phyloP scores from a whole-genome alignment of 92 coral and sea anemone genomes.

The Bergia puertoricense region DNA sequence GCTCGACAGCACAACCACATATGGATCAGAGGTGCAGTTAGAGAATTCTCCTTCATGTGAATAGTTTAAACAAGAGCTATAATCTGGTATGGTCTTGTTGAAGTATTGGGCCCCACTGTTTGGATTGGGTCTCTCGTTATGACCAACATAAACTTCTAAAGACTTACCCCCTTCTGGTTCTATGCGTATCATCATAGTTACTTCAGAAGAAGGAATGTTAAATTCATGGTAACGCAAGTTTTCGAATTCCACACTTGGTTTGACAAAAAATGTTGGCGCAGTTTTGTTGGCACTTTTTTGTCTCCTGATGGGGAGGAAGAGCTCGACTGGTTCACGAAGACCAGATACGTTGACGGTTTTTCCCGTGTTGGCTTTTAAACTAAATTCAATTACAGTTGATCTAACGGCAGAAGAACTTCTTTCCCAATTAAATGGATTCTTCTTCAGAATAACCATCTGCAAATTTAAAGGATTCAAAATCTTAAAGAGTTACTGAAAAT shows the following conservation, averaged over 20 bases:
- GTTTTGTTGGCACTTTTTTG: constrained; percentile 30
- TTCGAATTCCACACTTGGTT: constrained; percentile 67
- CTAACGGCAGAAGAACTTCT: constrained; percentile 60
- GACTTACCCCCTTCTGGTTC: constrained; percentile 48
- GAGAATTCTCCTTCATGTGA: not conserved
- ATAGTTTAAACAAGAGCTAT: constrained; percentile 45
- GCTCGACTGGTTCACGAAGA: constrained; percentile 63
- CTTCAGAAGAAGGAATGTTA: constrained; percentile 48
- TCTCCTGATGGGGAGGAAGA: constrained; percentile 56
- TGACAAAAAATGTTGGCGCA: constrained; percentile 53
- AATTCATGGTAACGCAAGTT: constrained; percentile 69
- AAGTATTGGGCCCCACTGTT: not conserved
- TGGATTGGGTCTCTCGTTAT: constrained; percentile 61
- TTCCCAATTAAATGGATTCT: constrained; percentile 86
- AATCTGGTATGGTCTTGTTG: constrained; percentile 48
- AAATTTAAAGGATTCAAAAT: not conserved
- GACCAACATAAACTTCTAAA: constrained; percentile 58
- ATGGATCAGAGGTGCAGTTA: constrained; percentile 55
- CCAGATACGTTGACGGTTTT: constrained; percentile 60
- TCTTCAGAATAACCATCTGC: constrained; percentile 71
- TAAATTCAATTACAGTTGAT: constrained; percentile 77
- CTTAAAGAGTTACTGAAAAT: too few species aligned
- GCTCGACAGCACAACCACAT: constrained; percentile 50
- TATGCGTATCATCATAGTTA: constrained; percentile 45
- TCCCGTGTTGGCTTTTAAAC: constrained; percentile 65